phyloP scores from a whole-genome alignment of 2,113 vertebrate species.

The Trogon melanurus region DNA sequence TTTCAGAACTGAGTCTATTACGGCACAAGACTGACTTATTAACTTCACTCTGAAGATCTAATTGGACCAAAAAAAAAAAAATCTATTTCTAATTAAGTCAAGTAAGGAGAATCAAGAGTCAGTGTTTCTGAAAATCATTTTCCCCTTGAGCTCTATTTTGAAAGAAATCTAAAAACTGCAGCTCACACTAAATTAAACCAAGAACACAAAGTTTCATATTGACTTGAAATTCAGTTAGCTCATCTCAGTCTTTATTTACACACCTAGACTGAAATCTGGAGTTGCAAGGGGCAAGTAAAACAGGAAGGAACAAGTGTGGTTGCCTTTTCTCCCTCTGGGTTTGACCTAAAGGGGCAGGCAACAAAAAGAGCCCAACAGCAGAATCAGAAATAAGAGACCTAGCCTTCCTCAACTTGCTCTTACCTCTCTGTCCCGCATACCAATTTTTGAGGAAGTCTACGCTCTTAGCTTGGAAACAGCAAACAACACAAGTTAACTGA shows the following conservation, averaged over 20 bases:
- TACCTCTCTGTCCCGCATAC: background rate
- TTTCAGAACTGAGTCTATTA: background rate
- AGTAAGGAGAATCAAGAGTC: background rate
- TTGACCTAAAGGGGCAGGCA: background rate
- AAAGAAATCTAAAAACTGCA: background rate
- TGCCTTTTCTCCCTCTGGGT: background rate
- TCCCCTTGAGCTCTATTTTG: background rate
- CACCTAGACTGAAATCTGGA: background rate
- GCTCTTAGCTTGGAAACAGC: background rate
- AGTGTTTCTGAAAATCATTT: background rate
- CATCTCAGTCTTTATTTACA: background rate
- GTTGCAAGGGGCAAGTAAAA: background rate
- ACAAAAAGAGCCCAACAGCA: fast-evolving
- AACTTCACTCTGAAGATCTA: background rate
- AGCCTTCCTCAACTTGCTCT: background rate
- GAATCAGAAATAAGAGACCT: background rate
- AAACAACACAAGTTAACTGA: background rate
- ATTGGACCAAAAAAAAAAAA: background rate
- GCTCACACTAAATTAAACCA: background rate
- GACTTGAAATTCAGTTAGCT: background rate
- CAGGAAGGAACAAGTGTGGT: background rate
- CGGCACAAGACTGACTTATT: fast-evolving
- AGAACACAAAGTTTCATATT: background rate
- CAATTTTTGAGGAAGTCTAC: background rate
- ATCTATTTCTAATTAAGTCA: background rate